Evolutionary conservation across 2,113 vertebrate species (phyloP), one percentile per base, ranked within the genome.

Genomic region (Ondatra zibethicus): DNA sequence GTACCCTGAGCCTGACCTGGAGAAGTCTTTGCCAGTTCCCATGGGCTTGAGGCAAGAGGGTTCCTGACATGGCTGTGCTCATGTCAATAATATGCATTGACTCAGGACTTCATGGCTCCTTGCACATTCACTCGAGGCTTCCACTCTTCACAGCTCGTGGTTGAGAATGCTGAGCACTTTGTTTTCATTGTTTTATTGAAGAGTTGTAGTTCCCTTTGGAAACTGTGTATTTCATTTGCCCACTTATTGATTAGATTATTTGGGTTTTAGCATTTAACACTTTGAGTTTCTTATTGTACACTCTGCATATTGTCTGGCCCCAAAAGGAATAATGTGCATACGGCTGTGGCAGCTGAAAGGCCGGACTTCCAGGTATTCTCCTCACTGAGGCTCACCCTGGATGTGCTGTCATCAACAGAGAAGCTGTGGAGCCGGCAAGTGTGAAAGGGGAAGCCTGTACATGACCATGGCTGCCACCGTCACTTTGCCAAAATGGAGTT

Each of bases 401-500:
- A 16, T 61, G 33, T 66, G 36, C 5, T n/a, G 7, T 42, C 16
- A 1, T 19, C 19, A 39, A 50, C 42, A 58, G 36, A 17, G n/a
- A 39, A 13, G 36, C 39, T 23, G 52, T 52, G 29, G 13, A 27
- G 3, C 23, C 10, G 2, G 36, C 6, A 7, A 13, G 13, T 0
- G 65, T 21, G 9, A 3, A 13, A 23, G 55, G 65, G 3, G 13
- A 52, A 78, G 27, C 33, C 17, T 16, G 14, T 42, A 63, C 13
- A 19, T 7, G 11, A 36, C 19, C 31, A 16, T 89, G 72, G 27
- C 76, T 89, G 29, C 47, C 39, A 36, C 7, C 2, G 31, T 47
- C 63, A 47, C 29, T 82, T 50, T 61, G 77, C 3, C 9, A 14
- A 50, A 27, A 17, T 81, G 92, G 52, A 29, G 72, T 47, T 72